A percentile compares a stretch with the other conserved stretches of the same genome.
phyloP scores from a whole-genome alignment of 23 tunicate species.

The Trididemnum nubilum region DNA sequence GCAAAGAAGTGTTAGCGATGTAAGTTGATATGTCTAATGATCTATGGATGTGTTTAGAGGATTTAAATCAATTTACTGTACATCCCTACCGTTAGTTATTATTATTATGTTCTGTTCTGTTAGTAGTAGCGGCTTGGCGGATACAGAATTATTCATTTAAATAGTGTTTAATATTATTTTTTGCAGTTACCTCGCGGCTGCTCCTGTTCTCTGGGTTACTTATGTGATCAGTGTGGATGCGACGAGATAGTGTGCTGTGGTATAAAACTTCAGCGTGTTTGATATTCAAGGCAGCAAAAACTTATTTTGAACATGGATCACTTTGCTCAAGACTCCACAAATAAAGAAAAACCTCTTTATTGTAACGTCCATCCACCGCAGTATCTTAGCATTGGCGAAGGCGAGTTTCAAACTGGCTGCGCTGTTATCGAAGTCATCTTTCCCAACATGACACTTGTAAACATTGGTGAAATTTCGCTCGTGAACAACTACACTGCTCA shows the following conservation, averaged over 20 bases:
- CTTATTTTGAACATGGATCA: neutral
- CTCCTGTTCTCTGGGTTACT: neutral
- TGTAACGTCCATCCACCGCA: constrained; percentile 59
- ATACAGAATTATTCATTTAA: no score
- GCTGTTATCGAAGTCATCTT: constrained; percentile 65
- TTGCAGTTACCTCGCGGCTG: neutral
- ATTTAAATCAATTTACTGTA: no score
- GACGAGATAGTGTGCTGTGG: constrained; percentile 48
- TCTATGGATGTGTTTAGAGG: no score
- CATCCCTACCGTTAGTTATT: no score
- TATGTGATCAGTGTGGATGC: constrained; percentile 47
- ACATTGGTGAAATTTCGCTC: constrained; percentile 52
- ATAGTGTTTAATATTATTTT: no score
- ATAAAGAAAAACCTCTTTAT: constrained; percentile 33
- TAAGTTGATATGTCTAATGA: no score
- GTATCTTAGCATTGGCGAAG: constrained; percentile 53
- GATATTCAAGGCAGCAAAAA: no score
- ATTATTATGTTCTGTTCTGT: no score
- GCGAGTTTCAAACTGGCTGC: constrained; percentile 66
- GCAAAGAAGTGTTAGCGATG: no score
- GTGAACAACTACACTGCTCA: constrained; percentile 84
- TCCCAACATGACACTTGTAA: constrained; percentile 59
- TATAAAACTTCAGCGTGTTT: constrained; percentile 11
- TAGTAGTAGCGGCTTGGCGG: no score
- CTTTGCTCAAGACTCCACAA: constrained; percentile 12